Evolutionary conservation across 1,140 invertebrate species (phyloP), one percentile per base, ranked within the genome.

Genomic region (Leptoteleia sp.): DNA sequence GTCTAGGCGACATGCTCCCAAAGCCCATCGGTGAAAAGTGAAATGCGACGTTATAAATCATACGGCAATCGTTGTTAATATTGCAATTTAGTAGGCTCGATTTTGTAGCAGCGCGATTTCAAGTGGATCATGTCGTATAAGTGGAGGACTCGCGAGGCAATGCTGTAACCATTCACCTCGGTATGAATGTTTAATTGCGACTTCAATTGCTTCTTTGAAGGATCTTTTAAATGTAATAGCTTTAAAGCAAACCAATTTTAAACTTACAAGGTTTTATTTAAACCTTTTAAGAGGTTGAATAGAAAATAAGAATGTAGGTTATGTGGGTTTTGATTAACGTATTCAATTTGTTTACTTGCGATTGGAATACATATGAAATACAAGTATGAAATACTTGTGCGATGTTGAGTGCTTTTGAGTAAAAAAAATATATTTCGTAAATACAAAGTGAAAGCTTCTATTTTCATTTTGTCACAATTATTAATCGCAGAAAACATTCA

Each of bases 1-100:
- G 50, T 79, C 70, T 68, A 40, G 17, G 37, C 59, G 45, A 75
- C 70, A 61, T 45, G 65, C 57, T 48, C 70, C 47, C 15, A n/a
- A 35, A 70, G 27, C 35, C 19, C 45, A 57, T 67, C 38, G 29
- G 40, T 45, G 64, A 62, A 79, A 75, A 79, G 76, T 79, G 70
- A 79, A 79, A 70, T 57, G 48, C 29, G 11, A 61, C n/a, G 27
- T 65, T 42, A 75, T 62, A 67, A 67, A 77, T 71, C 75, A 77
- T 71, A 57, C 15, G 0, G 25, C 31, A 33, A 62, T 52, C 35
- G 43, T 45, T 38, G 40, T 29, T 65, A 57, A 59, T 75, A 38
- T 59, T 62, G 38, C 67, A 31, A 42, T 73, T 73, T 37, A 64
- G 40, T 47, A 15, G 6, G 15, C 33, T 48, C 57, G 22, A 48